These are phyloP conservation scores for Cryptocephalus moraei DNA, from an alignment of 2,888 invertebrate species.

Conservation along the genomic window DNA sequence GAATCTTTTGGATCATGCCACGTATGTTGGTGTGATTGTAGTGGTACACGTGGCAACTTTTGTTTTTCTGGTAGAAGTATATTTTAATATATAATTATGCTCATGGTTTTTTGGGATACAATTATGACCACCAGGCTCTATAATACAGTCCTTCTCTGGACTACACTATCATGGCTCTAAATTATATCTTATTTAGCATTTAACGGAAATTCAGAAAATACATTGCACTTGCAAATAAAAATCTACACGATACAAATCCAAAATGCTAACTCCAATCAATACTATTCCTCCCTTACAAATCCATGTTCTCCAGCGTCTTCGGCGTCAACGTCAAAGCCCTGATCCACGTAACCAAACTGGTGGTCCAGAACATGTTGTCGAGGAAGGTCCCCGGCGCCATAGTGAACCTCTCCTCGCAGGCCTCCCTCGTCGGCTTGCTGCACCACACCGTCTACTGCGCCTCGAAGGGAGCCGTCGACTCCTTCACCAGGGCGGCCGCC, in stretches of 20 bases:
- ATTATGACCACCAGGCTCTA: slow-evolving; percentile 55
- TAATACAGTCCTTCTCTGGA: slow-evolving; percentile 51
- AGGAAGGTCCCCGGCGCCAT: slow-evolving; percentile 65
- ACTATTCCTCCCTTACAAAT: background rate
- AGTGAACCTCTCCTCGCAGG: slow-evolving; percentile 86
- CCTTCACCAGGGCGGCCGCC: slow-evolving; percentile 73
- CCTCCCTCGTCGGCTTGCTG: slow-evolving; percentile 61
- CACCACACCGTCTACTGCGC: slow-evolving; percentile 77
- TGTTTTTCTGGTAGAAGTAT: slow-evolving; percentile 7
- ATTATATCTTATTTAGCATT: too few species aligned
- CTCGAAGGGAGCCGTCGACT: slow-evolving; percentile 83
- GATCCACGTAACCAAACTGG: slow-evolving; percentile 76
- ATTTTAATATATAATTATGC: background rate
- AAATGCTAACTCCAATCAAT: too few species aligned
- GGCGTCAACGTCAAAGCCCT: slow-evolving; percentile 77
- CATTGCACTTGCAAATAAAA: too few species aligned
- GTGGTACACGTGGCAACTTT: slow-evolving; percentile 7
- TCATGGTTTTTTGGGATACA: slow-evolving; percentile 39
- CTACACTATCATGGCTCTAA: too few species aligned
- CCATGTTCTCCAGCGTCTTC: slow-evolving; percentile 46
- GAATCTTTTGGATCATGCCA: slow-evolving; percentile 21
- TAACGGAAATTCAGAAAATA: too few species aligned
- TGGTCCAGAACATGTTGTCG: slow-evolving; percentile 62
- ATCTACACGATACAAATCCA: too few species aligned
- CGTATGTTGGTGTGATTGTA: slow-evolving; percentile 5